Base-by-base conservation (phyloP, 2,113 vertebrate genomes). In the Bubo blakistoni region DNA sequence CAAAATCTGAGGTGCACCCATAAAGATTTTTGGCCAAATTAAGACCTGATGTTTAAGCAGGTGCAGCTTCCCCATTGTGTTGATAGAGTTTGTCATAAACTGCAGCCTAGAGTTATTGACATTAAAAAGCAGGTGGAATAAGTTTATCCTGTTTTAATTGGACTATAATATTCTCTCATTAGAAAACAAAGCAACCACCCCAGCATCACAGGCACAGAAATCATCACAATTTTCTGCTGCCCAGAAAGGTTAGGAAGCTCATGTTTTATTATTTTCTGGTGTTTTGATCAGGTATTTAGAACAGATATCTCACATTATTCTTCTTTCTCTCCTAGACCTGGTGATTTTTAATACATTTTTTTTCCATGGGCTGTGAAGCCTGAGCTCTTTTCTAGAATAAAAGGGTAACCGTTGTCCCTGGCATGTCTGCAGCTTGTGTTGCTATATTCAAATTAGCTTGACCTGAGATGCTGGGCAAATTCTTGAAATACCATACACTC, bases 131-230 rank as follows among this genome's bases (percentile, higher is more conserved):
- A 94, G 96, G 94, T 95, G 92, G 86, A 92, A 92, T 55, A 96
- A 83, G 77, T 86, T 97, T 96, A 95, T 93, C 74, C 84, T 94
- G 22, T 77, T 97, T 97, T 97, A 97, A 98, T 97, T 96, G 94
- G 80, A 71, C 94, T 96, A 83, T 72, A 97, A 96, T 96, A 92
- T 85, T 92, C 40, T 85, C 82, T 96, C 88, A 93, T 92, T 97
- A 97, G 91, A 90, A 96, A 97, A 88, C 58, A 95, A 97, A 87
- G 55, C 96, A 96, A 57, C 34, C 49, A 92, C 76, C 79, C 89
- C 81, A 90, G 73, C 79, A 93, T 95, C 83, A 92, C 67, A 88
- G 52, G 62, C 71, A 78, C 49, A 93, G 83, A 97, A 98, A 88
- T 70, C 57, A 89, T 92, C 46, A 73, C 0, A 17, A 97, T 73